A percentile compares a stretch with the other conserved stretches of the same genome.
Evolutionary conservation across 2,797 vertebrate species (phyloP).

Genomic region (Takifugu rubripes): DNA sequence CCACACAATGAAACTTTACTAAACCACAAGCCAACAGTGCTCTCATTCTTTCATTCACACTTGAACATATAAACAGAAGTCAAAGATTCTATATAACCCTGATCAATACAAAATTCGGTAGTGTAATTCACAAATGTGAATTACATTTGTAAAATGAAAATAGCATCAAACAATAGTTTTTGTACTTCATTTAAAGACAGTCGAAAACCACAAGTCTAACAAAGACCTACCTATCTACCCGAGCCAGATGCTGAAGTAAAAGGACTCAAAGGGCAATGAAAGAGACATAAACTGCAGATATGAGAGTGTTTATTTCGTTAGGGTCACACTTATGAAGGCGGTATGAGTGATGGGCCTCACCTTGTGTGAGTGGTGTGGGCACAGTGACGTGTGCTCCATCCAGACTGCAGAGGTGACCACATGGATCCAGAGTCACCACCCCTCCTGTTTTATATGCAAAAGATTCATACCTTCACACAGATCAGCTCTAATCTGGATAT

Average conservation of each 20-base stretch:
- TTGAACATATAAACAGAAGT: neutral
- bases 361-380: conserved; percentile 79
- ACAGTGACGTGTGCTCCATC: conserved; percentile 75
- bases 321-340: neutral
- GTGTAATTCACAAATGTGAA: too few species aligned
- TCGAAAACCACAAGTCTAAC: too few species aligned
- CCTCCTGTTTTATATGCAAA: conserved; percentile 46
- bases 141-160: too few species aligned
- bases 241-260: too few species aligned
- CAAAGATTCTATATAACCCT: neutral
- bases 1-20: conserved; percentile 44
- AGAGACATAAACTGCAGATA: neutral
- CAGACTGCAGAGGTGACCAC: conserved; percentile 77
- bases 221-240: too few species aligned
- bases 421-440: conserved; percentile 78
- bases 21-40: conserved; percentile 45
- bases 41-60: conserved; percentile 3
- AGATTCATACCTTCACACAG: conserved; percentile 1
- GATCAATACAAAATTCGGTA: too few species aligned
- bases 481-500: too few species aligned
- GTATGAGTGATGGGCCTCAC: conserved; percentile 52
- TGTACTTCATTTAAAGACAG: too few species aligned
- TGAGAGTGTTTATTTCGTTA: conserved; percentile 65
- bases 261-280: too few species aligned
- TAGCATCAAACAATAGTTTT: too few species aligned